Base-by-base conservation (phyloP, 2,113 vertebrate genomes). In the Isichthys henryi region DNA sequence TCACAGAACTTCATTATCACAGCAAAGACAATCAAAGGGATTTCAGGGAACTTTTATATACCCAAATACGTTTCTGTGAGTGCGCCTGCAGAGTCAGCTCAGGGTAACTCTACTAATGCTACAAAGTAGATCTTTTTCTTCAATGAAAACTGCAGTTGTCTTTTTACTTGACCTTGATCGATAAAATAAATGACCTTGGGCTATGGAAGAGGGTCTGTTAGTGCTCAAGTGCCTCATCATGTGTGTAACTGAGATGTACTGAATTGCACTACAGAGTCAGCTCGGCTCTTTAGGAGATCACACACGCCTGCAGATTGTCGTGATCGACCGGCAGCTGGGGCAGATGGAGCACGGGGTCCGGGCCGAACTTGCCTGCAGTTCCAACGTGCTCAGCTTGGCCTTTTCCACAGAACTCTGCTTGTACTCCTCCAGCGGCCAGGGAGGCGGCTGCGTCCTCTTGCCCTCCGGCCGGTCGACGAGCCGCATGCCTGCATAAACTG, bases 391-490 rank as follows among this genome's bases (percentile, higher is more conserved):
- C 87, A 98, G 95, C 92, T 97, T 96, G 89, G 95, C 95, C 93
- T 97, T 96, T 88, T 96, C 95, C 0, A 96, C 95, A 0, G 93
- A 90, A 46, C 95, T 96, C 85, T 96, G 95, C 0, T 97, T 94
- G 87, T 96, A 97, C 89, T 98, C 97, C 89, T 98, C 97, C 11
- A 97, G 94, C 52, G 97, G 97, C 98, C 98, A 99, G 0, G 97
- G 96, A 0, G 97, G 92, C 9, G 93, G 96, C 84, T 96, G 97
- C 27, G 95, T 94, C 0, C 96, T 95, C 91, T 97, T 97, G 83
- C 96, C 94, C 94, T 97, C 92, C 0, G 96, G 95, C 94, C 96
- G 92, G 74, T 98, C 97, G 0, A 95, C 96, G 88, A 97, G 91
- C 17, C 97, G 93, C 96, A 97, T 96, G 93, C 97, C 96, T 0